Evolutionary conservation across 2,888 invertebrate species (phyloP), one percentile per base, ranked within the genome.

Genomic region (Cataglyphis cursor): DNA sequence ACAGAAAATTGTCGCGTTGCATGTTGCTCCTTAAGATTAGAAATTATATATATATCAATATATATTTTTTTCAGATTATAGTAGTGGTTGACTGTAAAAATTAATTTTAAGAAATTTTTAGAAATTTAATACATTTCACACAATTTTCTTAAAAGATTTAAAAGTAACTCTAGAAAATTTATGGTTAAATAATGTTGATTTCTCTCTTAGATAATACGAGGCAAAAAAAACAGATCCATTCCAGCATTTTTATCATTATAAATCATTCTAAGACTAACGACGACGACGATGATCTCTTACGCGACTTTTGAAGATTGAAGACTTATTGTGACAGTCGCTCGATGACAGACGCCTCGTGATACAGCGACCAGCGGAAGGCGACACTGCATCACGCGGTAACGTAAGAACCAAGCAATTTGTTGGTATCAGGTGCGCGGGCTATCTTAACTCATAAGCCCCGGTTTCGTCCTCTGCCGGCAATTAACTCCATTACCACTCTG

Each of bases 401-500:
- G 91, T 91, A 91, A 91, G 92, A 90, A 90, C 87, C 84, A 73
- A 88, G 92, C 93, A 93, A 94, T 94, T 94, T 94, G 94, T 94
- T 93, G 93, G 94, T 94, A 94, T 94, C 95, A 95, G 94, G 94
- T 95, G 95, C 92, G 88, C 87, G 86, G 90, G 85, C 92, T 93
- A 93, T 94, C 93, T 93, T 90, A 94, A 94, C 93, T 94, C 94
- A 93, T 95, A 95, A 95, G 94, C 95, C 93, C 90, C 87, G 91
- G 92, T 91, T 92, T 91, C 91, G 90, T 89, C 85, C 92, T 90
- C 88, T 89, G 86, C 88, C 91, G 91, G 94, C 94, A 94, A 95
- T 94, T 94, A 94, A 94, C 94, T 95, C 94, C 92, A 95, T 95
- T 95, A 95, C 94, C 94, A 94, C 94, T 93, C 94, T 92, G 93